These are phyloP conservation scores for Empis stercorea DNA, from an alignment of 2,888 invertebrate genomes.

Conservation along the genomic window DNA sequence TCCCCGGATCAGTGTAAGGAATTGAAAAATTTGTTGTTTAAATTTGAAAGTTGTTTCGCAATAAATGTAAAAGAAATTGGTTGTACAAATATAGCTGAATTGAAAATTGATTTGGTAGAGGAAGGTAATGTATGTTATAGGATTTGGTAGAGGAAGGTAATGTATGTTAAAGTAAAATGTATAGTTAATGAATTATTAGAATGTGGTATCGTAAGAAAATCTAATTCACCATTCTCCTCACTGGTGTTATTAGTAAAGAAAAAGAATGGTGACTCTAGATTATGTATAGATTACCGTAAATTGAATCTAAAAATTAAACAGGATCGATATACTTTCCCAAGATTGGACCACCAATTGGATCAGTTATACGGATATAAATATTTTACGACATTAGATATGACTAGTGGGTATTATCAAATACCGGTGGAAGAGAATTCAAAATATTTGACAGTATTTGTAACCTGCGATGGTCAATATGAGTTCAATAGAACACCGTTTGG, in stretches of 20 bases:
- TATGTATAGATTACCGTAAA: slow-evolving; percentile 19
- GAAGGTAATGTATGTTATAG: slow-evolving; percentile 16
- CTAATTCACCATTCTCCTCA: slow-evolving; percentile 17
- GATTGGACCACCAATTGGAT: slow-evolving; percentile 21
- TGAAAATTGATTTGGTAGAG: slow-evolving; percentile 16
- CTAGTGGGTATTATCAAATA: slow-evolving; percentile 13
- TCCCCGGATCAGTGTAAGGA: no score
- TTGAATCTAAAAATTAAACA: slow-evolving; percentile 22
- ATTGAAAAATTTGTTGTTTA: no score
- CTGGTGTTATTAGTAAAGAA: slow-evolving; percentile 15
- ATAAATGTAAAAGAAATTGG: background rate
- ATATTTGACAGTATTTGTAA: slow-evolving; percentile 1
- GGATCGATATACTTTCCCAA: slow-evolving; percentile 22
- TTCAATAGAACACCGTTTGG: slow-evolving; percentile 24
- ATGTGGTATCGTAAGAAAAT: slow-evolving; percentile 16
- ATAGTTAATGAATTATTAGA: slow-evolving; percentile 15
- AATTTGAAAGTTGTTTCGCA: slow-evolving; percentile 3
- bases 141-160: slow-evolving; percentile 20
- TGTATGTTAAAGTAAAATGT: slow-evolving; percentile 12
- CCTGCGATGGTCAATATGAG: slow-evolving; percentile 17
- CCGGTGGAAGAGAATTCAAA: slow-evolving; percentile 18
- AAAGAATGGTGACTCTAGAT: slow-evolving; percentile 15
- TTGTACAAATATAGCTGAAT: slow-evolving; percentile 1
- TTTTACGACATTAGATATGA: slow-evolving; percentile 20
- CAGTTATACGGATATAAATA: slow-evolving; percentile 14